A percentile compares a stretch with the other conserved stretches of the same genome.
These are phyloP conservation scores for Lepilemur septentrionalis DNA, from an alignment of 2,797 vertebrate species.

Conservation along the genomic window DNA sequence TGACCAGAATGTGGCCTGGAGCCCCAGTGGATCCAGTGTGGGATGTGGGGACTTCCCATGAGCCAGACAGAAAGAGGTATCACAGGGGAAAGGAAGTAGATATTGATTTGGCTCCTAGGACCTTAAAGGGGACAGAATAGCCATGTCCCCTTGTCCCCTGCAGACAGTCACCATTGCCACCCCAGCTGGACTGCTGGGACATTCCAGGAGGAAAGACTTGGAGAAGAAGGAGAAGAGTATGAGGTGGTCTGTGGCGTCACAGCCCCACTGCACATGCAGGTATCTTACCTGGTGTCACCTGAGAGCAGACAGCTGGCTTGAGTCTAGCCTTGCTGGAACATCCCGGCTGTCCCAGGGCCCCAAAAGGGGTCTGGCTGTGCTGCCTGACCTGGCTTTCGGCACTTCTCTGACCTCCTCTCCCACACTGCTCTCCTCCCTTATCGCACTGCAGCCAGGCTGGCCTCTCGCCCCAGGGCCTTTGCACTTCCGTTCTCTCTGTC, in stretches of 20 bases:
- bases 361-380: background rate
- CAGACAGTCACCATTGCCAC: background rate
- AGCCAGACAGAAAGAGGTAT: too few species aligned
- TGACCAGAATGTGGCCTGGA: background rate
- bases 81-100: background rate
- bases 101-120: background rate
- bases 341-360: background rate
- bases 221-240: background rate
- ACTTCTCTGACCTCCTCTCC: too few species aligned
- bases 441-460: background rate
- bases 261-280: background rate
- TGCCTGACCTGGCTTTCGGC: background rate
- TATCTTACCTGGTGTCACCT: background rate
- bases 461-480: background rate
- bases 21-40: background rate
- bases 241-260: background rate
- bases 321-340: background rate
- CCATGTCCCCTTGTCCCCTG: background rate
- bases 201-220: background rate
- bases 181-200: background rate
- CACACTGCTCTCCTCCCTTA: background rate
- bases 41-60: background rate
- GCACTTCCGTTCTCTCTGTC: background rate
- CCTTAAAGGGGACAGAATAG: background rate
- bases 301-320: background rate